Conservation (phyloP, 2,888 invertebrate species). For the Timema podura region DNA sequence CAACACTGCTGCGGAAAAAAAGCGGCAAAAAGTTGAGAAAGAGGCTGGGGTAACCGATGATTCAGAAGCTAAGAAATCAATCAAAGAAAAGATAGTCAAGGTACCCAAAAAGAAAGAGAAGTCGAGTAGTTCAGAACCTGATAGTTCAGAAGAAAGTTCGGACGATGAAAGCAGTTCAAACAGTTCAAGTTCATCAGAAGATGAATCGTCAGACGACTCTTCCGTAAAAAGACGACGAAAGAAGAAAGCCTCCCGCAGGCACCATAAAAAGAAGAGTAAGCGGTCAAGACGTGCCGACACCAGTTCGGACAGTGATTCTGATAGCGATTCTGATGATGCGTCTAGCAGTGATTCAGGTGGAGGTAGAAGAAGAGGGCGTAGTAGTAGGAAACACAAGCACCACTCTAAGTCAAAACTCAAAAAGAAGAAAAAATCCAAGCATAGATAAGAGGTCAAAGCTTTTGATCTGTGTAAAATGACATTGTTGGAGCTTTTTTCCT, state of each 20-base stretch:
- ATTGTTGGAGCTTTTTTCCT: too few species aligned
- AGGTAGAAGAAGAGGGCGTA: conserved; percentile 19
- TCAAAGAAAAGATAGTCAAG: conserved; percentile 49
- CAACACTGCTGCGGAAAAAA: conserved; percentile 38
- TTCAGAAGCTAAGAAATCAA: conserved; percentile 41
- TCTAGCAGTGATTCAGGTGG: conserved; percentile 30
- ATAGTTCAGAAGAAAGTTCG: conserved; percentile 19
- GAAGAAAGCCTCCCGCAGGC: conserved; percentile 18
- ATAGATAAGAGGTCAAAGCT: conserved; percentile 19
- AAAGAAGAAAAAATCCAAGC: conserved; percentile 36
- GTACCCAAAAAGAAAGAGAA: conserved; percentile 47
- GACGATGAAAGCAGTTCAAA: conserved; percentile 44
- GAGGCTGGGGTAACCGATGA: conserved; percentile 41
- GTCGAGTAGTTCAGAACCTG: conserved; percentile 37
- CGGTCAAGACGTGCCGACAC: conserved; percentile 52
- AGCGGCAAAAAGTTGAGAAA: conserved; percentile 23
- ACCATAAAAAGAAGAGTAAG: conserved; percentile 23
- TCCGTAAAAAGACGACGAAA: conserved; percentile 22
- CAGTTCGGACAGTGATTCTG: conserved; percentile 50
- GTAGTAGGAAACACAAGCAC: conserved; percentile 34
- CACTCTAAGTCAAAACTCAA: conserved; percentile 25
- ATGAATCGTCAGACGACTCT: conserved; percentile 25
- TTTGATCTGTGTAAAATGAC: too few species aligned
- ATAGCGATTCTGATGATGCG: conserved; percentile 34
- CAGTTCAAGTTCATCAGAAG: conserved; percentile 37